Conservation (phyloP, 2,113 vertebrate genomes). For the Passerina amoena region DNA sequence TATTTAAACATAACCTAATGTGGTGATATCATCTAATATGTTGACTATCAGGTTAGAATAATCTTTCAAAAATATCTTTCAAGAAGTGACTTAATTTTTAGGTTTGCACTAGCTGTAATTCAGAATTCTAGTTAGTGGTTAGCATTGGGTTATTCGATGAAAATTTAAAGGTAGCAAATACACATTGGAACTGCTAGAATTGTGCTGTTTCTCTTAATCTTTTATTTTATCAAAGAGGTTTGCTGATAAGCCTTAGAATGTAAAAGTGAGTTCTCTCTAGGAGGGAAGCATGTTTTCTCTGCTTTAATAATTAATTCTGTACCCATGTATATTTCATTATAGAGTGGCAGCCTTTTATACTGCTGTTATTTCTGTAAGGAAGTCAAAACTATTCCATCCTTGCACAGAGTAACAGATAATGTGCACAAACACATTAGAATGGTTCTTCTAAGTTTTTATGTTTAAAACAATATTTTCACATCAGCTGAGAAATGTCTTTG, state of each 20-base stretch:
- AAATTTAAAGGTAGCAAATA: neutral
- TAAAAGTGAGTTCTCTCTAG: neutral
- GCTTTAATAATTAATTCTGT: constrained; percentile 35
- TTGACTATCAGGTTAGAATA: neutral
- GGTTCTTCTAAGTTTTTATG: neutral
- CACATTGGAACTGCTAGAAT: neutral
- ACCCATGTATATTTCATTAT: constrained; percentile 10
- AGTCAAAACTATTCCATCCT: neutral
- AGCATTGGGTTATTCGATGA: neutral
- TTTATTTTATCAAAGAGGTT: neutral
- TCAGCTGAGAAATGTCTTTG: neutral
- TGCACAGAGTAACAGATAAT: neutral
- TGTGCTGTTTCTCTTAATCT: neutral
- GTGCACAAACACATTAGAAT: neutral
- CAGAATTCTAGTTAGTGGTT: neutral
- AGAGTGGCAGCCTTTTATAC: neutral
- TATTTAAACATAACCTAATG: neutral
- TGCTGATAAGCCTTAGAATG: neutral
- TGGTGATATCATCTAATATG: neutral
- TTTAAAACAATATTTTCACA: neutral
- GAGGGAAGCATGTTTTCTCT: neutral
- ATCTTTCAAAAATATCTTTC: neutral
- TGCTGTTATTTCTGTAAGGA: neutral
- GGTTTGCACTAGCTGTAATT: neutral
- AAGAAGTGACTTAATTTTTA: neutral